Base-by-base conservation (phyloP, 2,888 invertebrate species). In the Ichneumon xanthorius region DNA sequence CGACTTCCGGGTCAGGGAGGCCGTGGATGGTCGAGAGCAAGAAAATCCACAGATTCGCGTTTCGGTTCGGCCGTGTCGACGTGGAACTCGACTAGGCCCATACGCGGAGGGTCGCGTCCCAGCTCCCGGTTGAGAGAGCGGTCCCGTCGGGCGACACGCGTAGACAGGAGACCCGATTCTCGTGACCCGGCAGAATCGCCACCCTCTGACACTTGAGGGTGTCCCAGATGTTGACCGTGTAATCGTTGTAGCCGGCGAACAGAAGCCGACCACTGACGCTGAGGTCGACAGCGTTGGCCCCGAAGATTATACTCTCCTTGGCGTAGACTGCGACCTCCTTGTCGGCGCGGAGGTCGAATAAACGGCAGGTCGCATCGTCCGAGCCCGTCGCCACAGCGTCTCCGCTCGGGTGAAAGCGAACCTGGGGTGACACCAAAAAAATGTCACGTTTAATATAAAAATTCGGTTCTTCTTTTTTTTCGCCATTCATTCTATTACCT, bases 161-260 rank as follows among this genome's bases (percentile, higher is more conserved):
- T 87, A 99, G 95, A 94, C 97, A 97, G 75, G 98, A 97, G 63
- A 99, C 98, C 92, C 99, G 96, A 95, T 99, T 99, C 95, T 99
- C 99, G 95, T 99, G 99, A 0, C 99, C 99, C 94, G 98, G 98
- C 82, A 99, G 95, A 89, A 99, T 96, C 92, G 98, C 97, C 71
- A 99, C 97, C 87, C 99, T 96, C 90, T 96, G 96, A 89, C 98
- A 98, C 93, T 99, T 99, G 87, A 99, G 95, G 53, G 99, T 98
- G 95, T 99, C 99, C 99, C 99, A 99, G 50, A 99, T 97, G 94
- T 99, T 98, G 77, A 99, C 98, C 50, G 99, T 99, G 94, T 99
- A 99, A 95, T 99, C 99, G 94, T 99, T 98, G 95, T 99, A 99
- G 82, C 99, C 99, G 90, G 99, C 99, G 95, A 99, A 99, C 90